Base-by-base conservation (phyloP, 2,888 invertebrate genomes). In the Lydus trimaculatus region DNA sequence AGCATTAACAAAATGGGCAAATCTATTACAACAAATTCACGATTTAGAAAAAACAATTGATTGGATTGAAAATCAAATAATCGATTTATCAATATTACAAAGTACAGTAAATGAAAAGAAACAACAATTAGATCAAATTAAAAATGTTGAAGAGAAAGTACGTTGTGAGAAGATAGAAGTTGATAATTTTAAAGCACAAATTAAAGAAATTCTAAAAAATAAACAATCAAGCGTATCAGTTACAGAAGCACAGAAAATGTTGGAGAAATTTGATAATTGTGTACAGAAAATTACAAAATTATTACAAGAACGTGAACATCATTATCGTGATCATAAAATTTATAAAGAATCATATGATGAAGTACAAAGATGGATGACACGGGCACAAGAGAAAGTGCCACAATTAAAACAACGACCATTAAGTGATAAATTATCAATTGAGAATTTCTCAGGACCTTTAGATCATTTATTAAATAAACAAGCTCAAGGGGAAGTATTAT, bases 271-370 rank as follows among this genome's bases (percentile, higher is more conserved):
- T 82, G 95, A 96, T 77, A 88, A 88, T 31, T 85, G 96, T 2
- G 92, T 92, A 67, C 92, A 91, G 67, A 91, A 90, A 81, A 90
- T 95, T 20, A 83, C 11, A 23, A 91, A 91, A 82, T 81, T 96
- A 36, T 86, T 95, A 15, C 86, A 89, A 2, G 94, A 95, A 80
- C 89, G 95, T 20, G 95, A 95, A 83, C 92, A 93, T 79, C 94
- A 96, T 81, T 95, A 93, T 80, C 91, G 93, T 80, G 95, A 97
- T 82, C 96, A 97, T 80, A 90, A 94, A 71, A 84, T 92, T 0
- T 98, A 96, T 83, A 97, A 97, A 82, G 96, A 96, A 85, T 94
- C 96, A 6, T 93, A 94, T 74, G 96, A 97, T 80, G 96, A 96
- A 80, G 88, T 97, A 17, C 92, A 93, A 61, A 91, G 92, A 64